Base-by-base conservation (phyloP, 2,113 vertebrate genomes). In the Hemibagrus wyckioides region DNA sequence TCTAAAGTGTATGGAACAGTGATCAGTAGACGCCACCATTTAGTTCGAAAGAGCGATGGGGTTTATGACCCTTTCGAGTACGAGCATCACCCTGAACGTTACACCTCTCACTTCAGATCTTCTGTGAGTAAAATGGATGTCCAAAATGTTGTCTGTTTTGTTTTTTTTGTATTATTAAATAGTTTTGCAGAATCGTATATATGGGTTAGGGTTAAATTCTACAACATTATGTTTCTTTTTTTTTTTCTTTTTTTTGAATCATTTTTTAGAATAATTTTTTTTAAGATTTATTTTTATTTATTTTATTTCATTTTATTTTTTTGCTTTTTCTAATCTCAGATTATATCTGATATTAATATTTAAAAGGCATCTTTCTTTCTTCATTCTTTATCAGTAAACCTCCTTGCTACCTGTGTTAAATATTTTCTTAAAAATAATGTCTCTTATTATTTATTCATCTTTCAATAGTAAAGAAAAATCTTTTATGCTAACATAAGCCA, bases 1-100 rank as follows among this genome's bases (percentile, higher is more conserved):
- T 96, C 94, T 71, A 98, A 97, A 94, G 97, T 99, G 28, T 99
- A 97, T 80, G 97, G 95, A 86, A 99, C 97, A 0, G 98, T 99
- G 36, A 92, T 99, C 93, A 99, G 98, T 93, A 97, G 98, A 82
- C 98, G 97, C 89, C 98, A 99, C 89, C 98, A 99, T 92, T 96
- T 99, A 87, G 92, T 98, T 89, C 96, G 98, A 92, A 99, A 99
- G 93, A 96, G 84, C 48, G 97, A 98, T 91, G 95, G 96, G 50
- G 86, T 94, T 0, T 99, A 98, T 73, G 98, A 99, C 91, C 97
- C 98, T 39, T 89, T 92, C 75, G 98, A 99, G 90, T 99, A 99
- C 11, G 97, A 99, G 82, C 94, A 95, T 91, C 94, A 98, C 82
- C 98, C 98, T 7, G 96, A 99, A 85, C 95, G 95, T 59, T 99